A percentile compares a stretch with the other conserved stretches of the same genome.
Conservation (phyloP, 2,888 invertebrate species). For the Standfussiana lucernea region DNA sequence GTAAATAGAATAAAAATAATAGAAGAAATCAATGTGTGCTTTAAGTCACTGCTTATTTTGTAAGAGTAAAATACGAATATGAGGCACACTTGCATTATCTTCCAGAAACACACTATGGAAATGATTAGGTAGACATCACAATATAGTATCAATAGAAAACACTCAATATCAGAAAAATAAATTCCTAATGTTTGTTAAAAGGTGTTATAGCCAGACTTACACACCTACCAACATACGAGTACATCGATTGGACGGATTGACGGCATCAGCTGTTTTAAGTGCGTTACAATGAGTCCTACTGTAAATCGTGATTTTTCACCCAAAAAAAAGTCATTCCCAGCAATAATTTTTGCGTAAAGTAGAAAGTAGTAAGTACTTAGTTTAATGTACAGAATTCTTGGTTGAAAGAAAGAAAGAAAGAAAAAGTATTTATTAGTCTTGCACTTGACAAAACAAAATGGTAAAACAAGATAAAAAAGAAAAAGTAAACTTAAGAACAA, state of each 20-base stretch:
- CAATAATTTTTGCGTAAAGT: neutral
- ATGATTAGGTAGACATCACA: neutral
- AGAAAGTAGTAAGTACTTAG: no score
- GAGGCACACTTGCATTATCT: neutral
- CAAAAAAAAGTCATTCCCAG: neutral
- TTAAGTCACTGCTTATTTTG: neutral
- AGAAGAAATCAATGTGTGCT: neutral
- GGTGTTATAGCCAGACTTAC: neutral
- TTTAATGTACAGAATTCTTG: neutral
- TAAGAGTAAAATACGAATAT: neutral
- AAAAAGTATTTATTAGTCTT: no score
- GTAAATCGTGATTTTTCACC: neutral
- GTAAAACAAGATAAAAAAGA: no score
- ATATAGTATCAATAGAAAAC: neutral
- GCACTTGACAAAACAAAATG: no score
- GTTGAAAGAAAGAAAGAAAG: no score
- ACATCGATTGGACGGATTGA: constrained; percentile 9
- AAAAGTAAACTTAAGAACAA: no score
- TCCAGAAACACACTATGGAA: neutral
- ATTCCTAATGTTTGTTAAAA: constrained; percentile 4
- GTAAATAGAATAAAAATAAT: neutral
- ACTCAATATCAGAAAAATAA: neutral
- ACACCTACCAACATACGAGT: neutral
- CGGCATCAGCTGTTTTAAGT: constrained; percentile 5
- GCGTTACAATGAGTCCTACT: no score